These are phyloP conservation scores for Tenualosa ilisha DNA, from an alignment of 2,797 vertebrate species.

Conservation along the genomic window DNA sequence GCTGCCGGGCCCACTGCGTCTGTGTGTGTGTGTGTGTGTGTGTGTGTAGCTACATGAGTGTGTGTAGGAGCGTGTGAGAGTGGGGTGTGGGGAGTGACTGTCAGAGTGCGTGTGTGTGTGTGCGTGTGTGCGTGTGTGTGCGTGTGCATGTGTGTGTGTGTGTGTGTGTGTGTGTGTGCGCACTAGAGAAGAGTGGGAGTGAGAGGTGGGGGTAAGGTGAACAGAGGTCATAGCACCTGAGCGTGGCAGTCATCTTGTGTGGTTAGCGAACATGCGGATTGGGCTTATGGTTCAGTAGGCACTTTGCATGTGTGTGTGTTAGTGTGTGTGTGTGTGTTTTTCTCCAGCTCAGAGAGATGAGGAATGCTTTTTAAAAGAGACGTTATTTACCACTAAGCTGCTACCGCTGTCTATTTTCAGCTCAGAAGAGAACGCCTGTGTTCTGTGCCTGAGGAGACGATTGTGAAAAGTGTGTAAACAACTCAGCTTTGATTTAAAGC, in stretches of 20 bases:
- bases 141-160: no score
- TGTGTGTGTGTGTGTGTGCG: no score
- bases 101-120: background rate
- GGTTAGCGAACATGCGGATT: conserved; percentile 21
- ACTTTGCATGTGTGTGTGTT: background rate
- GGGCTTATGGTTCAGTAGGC: background rate
- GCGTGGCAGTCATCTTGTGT: background rate
- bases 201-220: conserved; percentile 10
- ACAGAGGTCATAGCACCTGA: conserved; percentile 33
- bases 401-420: background rate
- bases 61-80: background rate
- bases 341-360: background rate
- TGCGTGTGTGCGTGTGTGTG: background rate
- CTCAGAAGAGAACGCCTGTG: background rate
- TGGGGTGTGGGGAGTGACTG: no score
- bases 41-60: background rate
- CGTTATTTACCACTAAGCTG: background rate
- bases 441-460: background rate
- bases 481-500: conserved; percentile 11
- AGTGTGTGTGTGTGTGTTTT: background rate
- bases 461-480: background rate
- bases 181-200: conserved; percentile 22
- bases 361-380: background rate
- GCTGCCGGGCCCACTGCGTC: conserved; percentile 2
- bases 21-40: conserved; percentile 8